Base-by-base conservation (phyloP, 2,888 invertebrate species). In the Chloroclysta siterata region DNA sequence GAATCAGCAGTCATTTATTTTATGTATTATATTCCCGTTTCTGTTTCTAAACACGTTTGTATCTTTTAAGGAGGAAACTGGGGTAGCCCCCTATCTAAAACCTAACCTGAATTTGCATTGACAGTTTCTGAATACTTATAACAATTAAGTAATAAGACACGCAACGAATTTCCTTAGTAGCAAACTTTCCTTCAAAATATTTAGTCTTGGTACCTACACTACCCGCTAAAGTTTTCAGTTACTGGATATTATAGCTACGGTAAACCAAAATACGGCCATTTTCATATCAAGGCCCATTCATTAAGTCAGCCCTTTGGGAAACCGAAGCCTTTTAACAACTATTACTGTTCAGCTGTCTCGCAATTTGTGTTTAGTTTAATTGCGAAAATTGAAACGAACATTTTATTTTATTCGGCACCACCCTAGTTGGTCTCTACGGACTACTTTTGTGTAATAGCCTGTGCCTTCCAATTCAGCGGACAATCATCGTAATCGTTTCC, bases 401-500 rank as follows among this genome's bases (percentile, higher is more conserved):
- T 53, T 56, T 57, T 53, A 41, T 56, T 62, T 51, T 48, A 59
- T 59, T 59, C 28, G 39, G 36, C 29, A 41, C 41, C 33, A 29
- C 41, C 10, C 28, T n/a, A 41, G 11, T n/a, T 14, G 5, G 11
- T 64, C 63, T 8, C 47, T 46, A 39, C 15, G 15, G 63, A 50
- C 52, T 44, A 55, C 55, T 57, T 65, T 54, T 53, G 46, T 36
- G 47, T 51, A 68, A 68, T 55, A 15, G 50, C 17, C 42, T 53
- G 47, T 28, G 48, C 39, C 54, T 44, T 60, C 52, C 51, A 56
- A 55, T 63, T 58, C 42, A 51, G 42, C 14, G 42, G 53, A 44
- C 70, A 71, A 76, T 76, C 60, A 68, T 61, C 69, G 48, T 72
- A 71, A 77, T 74, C 66, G 60, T 68, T 63, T 63, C 63, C 61